phyloP scores from a whole-genome alignment of 2,797 vertebrate genomes.

The Cyclura pinguis region DNA sequence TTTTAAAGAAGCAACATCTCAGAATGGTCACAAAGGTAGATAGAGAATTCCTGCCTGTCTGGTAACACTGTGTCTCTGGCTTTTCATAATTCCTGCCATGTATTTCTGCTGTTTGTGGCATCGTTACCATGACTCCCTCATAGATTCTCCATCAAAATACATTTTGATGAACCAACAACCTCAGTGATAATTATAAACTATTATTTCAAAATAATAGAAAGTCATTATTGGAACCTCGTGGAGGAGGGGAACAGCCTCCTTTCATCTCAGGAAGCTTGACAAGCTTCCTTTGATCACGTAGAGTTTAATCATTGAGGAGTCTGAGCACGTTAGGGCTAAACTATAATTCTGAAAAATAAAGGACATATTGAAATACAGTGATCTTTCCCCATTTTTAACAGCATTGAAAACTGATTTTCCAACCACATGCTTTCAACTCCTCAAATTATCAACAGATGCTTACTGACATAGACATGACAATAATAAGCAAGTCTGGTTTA shows the following conservation, averaged over 20 bases:
- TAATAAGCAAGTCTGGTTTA: slow-evolving; percentile 23
- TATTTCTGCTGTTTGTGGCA: slow-evolving; percentile 6
- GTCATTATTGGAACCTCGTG: slow-evolving; percentile 42
- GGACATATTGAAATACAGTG: slow-evolving; percentile 9
- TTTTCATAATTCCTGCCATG: slow-evolving; percentile 8
- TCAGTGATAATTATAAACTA: background rate
- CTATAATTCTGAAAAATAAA: slow-evolving; percentile 52
- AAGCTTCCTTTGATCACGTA: slow-evolving; percentile 42
- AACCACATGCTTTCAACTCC: background rate
- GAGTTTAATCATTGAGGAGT: slow-evolving; percentile 48
- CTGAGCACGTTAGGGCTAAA: slow-evolving; percentile 26
- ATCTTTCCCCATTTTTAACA: slow-evolving; percentile 47
- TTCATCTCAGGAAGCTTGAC: slow-evolving; percentile 35
- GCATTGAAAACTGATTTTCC: slow-evolving; percentile 33
- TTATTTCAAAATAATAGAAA: slow-evolving; percentile 40
- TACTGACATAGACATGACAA: slow-evolving; percentile 5
- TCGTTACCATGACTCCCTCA: slow-evolving; percentile 20
- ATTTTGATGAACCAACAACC: slow-evolving; percentile 5
- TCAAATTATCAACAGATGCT: slow-evolving; percentile 47
- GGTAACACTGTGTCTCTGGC: background rate
- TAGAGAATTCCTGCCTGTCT: slow-evolving; percentile 1
- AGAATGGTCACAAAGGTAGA: background rate
- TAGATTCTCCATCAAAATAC: background rate
- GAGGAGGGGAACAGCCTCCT: slow-evolving; percentile 31
- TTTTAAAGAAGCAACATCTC: background rate